Percentiles rank a stretch among this genome's conserved stretches.
Evolutionary conservation across 2,113 vertebrate species (phyloP).

Genomic region (Phylloscopus trochilus): DNA sequence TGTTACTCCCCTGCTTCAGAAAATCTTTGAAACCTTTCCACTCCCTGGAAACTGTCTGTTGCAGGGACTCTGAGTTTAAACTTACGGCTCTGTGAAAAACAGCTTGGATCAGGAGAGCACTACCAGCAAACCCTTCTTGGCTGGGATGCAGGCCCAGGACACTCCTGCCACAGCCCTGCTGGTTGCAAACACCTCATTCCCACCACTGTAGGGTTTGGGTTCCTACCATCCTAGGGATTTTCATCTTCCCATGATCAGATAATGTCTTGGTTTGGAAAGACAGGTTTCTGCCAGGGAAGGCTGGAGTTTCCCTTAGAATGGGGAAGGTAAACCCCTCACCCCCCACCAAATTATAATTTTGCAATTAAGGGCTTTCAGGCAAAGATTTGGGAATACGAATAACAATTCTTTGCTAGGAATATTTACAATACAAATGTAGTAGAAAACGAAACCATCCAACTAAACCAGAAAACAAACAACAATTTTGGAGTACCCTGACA

Average conservation of each 20-base stretch:
- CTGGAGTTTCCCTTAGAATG: too few relatives aligned
- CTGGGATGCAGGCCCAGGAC: background rate
- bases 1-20: background rate
- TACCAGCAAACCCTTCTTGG: background rate
- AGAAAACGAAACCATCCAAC: too few relatives aligned
- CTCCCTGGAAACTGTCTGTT: background rate
- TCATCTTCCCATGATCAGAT: background rate
- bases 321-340: too few relatives aligned
- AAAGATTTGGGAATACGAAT: too few relatives aligned
- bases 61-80: background rate
- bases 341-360: too few relatives aligned
- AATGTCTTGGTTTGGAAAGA: too few relatives aligned
- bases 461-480: too few relatives aligned
- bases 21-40: background rate
- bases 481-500: too few relatives aligned
- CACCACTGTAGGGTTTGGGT: background rate
- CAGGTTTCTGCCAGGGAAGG: too few relatives aligned
- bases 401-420: too few relatives aligned
- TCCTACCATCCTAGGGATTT: background rate
- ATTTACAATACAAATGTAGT: too few relatives aligned
- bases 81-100: background rate
- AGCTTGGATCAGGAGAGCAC: background rate
- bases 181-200: accelerated
- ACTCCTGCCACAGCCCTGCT: background rate
- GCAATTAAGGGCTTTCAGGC: too few relatives aligned